Base-by-base conservation (phyloP, 2,888 invertebrate species). In the Ormyrus pomaceus region DNA sequence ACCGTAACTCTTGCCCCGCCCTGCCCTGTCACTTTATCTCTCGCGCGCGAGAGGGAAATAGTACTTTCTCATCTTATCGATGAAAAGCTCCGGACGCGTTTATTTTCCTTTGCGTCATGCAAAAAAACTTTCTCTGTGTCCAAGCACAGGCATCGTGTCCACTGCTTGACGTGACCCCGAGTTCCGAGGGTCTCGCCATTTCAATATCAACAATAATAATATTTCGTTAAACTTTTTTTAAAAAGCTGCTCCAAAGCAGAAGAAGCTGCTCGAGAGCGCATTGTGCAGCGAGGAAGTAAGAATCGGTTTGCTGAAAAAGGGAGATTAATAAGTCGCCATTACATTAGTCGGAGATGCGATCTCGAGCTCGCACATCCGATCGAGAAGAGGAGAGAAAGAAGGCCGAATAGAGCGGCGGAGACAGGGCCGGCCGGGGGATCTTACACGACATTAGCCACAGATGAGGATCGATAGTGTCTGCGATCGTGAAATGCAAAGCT, bases 371-470 rank as follows among this genome's bases (percentile, higher is more conserved):
- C 19, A 19, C 19, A 19, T 19, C 19, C 19, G 19, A 19, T 19
- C 19, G 55, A 71, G 74, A 58, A 34, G 69, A 71, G n/a, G 51
- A 53, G 62, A 64, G 53, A 50, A 62, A 70, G 13, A 34, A 65
- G 56, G 53, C 9, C 58, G 77, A 76, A 85, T 86, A 84, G 85
- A 86, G 85, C 83, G 84, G 83, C 83, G 85, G 81, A 83, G 86
- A 85, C 86, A 85, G 85, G 74, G 19, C 19, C 19, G 74, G 58
- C 75, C 73, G 83, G 84, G 86, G 86, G 86, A 86, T 85, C 87
- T 87, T 88, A 88, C 88, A 88, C 86, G 88, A 87, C 87, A 88
- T 88, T 88, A 88, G 88, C 86, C 85, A 82, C 86, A 87, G 87
- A 88, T 88, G 88, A 86, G 86, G 83, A 84, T 84, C 87, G 88